Evolutionary conservation across 2,113 vertebrate species (phyloP).

Genomic region (Agapornis roseicollis): DNA sequence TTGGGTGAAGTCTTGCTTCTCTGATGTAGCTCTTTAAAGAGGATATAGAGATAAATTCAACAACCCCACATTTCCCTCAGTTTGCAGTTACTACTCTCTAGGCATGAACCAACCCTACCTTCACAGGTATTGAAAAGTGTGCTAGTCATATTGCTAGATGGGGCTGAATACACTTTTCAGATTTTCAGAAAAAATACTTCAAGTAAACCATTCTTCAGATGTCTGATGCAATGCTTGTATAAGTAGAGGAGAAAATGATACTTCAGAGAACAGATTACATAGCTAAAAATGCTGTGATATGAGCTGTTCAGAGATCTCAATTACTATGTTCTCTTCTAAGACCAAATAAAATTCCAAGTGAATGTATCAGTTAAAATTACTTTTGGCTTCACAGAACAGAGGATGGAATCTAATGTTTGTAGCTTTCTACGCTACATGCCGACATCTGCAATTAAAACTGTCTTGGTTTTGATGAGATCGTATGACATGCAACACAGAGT

Average conservation of each 20-base stretch:
- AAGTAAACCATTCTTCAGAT: background rate
- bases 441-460: background rate
- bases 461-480: background rate
- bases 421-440: background rate
- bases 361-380: background rate
- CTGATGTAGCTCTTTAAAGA: background rate
- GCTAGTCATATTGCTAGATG: background rate
- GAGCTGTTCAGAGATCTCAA: background rate
- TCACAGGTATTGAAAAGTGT: background rate
- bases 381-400: background rate
- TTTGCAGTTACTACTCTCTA: background rate
- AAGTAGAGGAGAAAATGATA: background rate
- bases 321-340: background rate
- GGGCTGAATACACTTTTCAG: background rate
- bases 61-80: background rate
- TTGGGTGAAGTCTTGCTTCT: background rate
- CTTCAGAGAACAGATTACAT: background rate
- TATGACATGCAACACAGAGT: background rate
- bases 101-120: background rate
- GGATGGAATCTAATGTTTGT: background rate
- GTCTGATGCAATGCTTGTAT: background rate
- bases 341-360: background rate
- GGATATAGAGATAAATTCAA: background rate
- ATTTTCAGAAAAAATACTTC: background rate
- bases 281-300: background rate